Conservation (phyloP, 2,888 invertebrate species). For the Eurois occulta region DNA sequence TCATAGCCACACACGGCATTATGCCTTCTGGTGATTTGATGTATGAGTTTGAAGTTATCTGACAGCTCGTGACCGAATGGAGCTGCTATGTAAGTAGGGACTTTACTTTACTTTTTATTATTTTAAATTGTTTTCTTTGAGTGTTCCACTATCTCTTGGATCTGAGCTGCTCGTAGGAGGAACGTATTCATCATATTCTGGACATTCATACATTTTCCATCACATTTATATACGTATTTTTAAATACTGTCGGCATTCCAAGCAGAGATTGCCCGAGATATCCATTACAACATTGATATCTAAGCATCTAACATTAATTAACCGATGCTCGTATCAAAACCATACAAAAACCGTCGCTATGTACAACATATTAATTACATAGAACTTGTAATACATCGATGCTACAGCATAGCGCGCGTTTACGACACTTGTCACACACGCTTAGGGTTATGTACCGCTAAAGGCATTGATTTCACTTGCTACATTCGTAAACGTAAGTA, state of each 20-base stretch:
- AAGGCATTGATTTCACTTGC: conserved; percentile 33
- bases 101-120: no score
- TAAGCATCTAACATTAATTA: conserved; percentile 9
- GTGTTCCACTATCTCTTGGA: neutral
- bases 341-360: conserved; percentile 14
- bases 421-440: conserved; percentile 2
- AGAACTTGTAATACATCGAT: neutral
- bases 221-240: neutral
- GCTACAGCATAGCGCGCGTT: conserved; percentile 14
- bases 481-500: conserved; percentile 13
- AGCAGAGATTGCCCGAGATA: conserved; percentile 5
- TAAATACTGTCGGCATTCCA: conserved; percentile 5
- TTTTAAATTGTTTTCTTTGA: neutral
- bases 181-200: neutral
- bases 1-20: neutral
- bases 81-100: no score
- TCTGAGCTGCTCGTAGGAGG: neutral
- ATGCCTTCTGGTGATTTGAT: neutral
- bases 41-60: neutral
- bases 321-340: neutral
- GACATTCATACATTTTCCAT: neutral
- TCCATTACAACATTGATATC: conserved; percentile 34
- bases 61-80: neutral
- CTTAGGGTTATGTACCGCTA: conserved; percentile 3
- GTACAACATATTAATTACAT: conserved; percentile 36